Evolutionary conservation across 2,113 vertebrate species (phyloP).

Genomic region (Pluvialis apricaria): DNA sequence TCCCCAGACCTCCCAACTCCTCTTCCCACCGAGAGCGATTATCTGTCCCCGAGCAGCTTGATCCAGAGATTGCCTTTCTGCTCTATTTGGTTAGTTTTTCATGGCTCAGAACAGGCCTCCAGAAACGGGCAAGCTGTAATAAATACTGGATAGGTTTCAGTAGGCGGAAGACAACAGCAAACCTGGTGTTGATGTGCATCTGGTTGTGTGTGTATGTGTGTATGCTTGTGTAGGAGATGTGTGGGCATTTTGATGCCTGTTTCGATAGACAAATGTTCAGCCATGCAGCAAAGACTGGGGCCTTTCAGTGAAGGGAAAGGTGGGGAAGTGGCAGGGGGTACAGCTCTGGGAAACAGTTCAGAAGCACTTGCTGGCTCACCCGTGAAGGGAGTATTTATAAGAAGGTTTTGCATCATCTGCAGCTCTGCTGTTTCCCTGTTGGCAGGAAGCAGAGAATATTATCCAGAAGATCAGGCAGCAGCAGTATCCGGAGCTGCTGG

Average conservation of each 20-base stretch:
- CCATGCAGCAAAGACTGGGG: neutral
- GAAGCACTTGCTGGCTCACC: neutral
- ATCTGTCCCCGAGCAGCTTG: neutral
- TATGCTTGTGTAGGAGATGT: neutral
- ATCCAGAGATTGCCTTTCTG: neutral
- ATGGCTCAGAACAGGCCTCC: neutral
- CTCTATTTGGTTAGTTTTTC: neutral
- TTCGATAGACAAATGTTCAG: neutral
- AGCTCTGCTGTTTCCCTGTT: slow-evolving; percentile 45
- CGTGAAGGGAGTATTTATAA: neutral
- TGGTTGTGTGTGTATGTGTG: neutral
- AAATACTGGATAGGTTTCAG: neutral
- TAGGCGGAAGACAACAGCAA: neutral
- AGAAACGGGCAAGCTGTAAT: neutral
- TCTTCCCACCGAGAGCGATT: neutral
- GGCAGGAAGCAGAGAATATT: slow-evolving; percentile 94
- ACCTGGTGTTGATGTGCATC: neutral
- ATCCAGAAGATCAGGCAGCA: slow-evolving; percentile 94
- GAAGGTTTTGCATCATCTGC: slow-evolving; percentile 39
- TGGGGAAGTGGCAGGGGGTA: neutral
- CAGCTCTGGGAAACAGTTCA: neutral
- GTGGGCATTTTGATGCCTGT: neutral
- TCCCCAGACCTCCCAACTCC: neutral
- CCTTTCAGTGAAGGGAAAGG: neutral
- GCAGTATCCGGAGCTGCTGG: slow-evolving; percentile 88